Evolutionary conservation across 2,888 invertebrate species (phyloP).

Genomic region (Epinotia brunnichana): DNA sequence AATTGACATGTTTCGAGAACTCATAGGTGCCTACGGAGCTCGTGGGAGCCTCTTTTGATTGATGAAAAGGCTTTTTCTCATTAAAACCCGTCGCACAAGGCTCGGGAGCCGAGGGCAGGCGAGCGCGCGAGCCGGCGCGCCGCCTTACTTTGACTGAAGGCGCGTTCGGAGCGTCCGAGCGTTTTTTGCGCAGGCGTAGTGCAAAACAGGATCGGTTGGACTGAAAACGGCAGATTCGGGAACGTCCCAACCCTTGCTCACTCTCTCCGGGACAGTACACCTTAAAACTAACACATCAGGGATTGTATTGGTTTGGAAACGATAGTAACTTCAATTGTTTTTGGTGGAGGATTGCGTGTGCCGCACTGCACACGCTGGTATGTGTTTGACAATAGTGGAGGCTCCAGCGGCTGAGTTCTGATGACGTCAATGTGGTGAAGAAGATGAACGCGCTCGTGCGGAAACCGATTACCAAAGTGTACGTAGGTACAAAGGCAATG

Average conservation of each 20-base stretch:
- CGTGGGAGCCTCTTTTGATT: conserved; percentile 69
- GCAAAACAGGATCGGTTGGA: conserved; percentile 77
- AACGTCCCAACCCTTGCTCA: conserved; percentile 54
- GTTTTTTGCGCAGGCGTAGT: conserved; percentile 75
- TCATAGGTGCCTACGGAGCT: conserved; percentile 58
- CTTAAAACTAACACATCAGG: conserved; percentile 40
- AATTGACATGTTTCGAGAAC: conserved; percentile 71
- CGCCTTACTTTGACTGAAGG: conserved; percentile 77
- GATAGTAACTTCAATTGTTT: conserved; percentile 44
- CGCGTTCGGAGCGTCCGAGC: conserved; percentile 58
- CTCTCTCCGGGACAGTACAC: conserved; percentile 43
- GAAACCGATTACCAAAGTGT: conserved; percentile 56
- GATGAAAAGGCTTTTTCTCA: conserved; percentile 63
- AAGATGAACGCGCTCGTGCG: conserved; percentile 59
- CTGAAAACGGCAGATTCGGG: conserved; percentile 51
- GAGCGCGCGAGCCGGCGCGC: conserved; percentile 83
- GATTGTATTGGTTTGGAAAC: conserved; percentile 41
- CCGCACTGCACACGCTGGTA: conserved; percentile 83
- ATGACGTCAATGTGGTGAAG: conserved; percentile 76
- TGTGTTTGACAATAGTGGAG: conserved; percentile 80
- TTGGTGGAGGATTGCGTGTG: conserved; percentile 71
- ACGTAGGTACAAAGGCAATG: conserved; percentile 42
- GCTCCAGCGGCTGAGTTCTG: conserved; percentile 72
- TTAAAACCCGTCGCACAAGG: conserved; percentile 65
- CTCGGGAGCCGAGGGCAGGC: conserved; percentile 78